Conservation (phyloP, 2,113 vertebrate genomes). For the Mormyrus iriodes region DNA sequence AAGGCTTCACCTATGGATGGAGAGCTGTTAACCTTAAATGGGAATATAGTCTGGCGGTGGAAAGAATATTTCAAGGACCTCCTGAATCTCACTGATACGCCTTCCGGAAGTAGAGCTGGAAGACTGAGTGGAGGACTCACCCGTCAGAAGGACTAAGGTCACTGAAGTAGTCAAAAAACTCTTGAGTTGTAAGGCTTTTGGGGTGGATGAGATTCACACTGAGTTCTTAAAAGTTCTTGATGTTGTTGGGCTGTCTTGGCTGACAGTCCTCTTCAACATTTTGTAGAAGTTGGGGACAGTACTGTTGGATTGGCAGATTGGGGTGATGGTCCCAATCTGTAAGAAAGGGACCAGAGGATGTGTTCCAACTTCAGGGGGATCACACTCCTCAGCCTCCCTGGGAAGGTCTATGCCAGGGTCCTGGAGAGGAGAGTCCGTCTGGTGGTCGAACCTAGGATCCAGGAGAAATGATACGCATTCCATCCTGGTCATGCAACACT, state of each 20-base stretch:
- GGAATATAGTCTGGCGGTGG: too few species aligned
- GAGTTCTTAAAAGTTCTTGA: neutral
- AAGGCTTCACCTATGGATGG: too few species aligned
- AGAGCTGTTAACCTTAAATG: too few species aligned
- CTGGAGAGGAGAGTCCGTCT: too few species aligned
- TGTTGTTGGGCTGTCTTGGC: neutral
- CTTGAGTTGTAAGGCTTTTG: neutral
- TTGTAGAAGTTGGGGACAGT: neutral
- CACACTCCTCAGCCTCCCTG: too few species aligned
- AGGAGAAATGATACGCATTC: too few species aligned
- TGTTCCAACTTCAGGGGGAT: neutral
- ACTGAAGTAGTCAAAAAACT: neutral
- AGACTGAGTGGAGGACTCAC: neutral
- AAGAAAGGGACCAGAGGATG: neutral
- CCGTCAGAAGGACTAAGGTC: neutral
- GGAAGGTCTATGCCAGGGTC: too few species aligned
- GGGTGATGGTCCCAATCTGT: neutral
- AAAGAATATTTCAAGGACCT: neutral
- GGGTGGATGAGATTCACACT: neutral
- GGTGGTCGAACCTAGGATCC: too few species aligned
- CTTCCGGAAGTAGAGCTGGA: neutral
- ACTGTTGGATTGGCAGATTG: neutral
- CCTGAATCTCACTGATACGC: neutral
- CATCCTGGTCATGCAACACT: too few species aligned
- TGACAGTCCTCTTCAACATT: neutral